Conservation (phyloP, 1,140 invertebrate species). For the Danaus melanippus region DNA sequence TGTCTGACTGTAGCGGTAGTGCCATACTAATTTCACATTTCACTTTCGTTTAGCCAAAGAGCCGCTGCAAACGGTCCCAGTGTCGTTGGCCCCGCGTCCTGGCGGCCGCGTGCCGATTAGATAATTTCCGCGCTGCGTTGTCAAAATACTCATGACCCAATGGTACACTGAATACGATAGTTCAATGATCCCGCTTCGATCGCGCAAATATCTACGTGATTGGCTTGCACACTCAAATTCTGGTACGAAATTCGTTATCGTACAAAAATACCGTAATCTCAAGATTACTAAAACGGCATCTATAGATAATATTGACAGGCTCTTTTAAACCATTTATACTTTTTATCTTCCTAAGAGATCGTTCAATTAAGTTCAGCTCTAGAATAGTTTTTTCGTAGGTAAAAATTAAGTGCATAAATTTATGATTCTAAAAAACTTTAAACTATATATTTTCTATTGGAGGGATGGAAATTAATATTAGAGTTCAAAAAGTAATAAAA, state of each 20-base stretch:
- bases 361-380: too few relatives aligned
- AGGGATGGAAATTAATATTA: too few relatives aligned
- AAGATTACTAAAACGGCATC: conserved; percentile 22
- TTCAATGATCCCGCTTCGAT: conserved; percentile 47
- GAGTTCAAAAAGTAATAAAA: too few relatives aligned
- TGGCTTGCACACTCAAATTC: conserved; percentile 29
- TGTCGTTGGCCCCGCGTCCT: conserved; percentile 61
- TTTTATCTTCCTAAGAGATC: too few relatives aligned
- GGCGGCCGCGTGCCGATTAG: conserved; percentile 67
- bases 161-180: conserved; percentile 64
- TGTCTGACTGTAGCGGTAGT: conserved; percentile 35
- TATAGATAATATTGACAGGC: conserved; percentile 17
- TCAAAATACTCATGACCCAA: conserved; percentile 71
- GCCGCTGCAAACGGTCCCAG: conserved; percentile 43
- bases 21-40: conserved; percentile 50
- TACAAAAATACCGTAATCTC: conserved; percentile 35
- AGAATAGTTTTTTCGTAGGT: too few relatives aligned
- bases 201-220: conserved; percentile 47
- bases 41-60: conserved; percentile 57
- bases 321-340: conserved; percentile 4
- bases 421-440: too few relatives aligned
- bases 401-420: too few relatives aligned
- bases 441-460: too few relatives aligned
- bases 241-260: conserved; percentile 41
- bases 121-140: conserved; percentile 69